Percentiles rank a stretch among this genome's conserved stretches.
phyloP scores from a whole-genome alignment of 2,797 vertebrate genomes.

The Spheniscus humboldti region DNA sequence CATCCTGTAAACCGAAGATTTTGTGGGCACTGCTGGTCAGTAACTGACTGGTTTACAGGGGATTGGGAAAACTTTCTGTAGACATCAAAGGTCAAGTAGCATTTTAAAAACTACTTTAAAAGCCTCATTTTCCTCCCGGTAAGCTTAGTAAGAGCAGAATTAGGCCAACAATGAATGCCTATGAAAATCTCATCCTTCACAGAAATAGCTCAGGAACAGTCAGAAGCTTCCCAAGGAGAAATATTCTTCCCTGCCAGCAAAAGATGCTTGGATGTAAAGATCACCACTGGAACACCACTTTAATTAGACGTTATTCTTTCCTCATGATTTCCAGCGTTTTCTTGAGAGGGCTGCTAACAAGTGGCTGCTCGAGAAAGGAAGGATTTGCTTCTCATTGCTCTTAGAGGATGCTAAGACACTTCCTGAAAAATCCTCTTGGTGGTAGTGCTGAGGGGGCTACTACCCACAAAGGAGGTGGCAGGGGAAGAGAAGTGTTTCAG shows the following conservation, averaged over 20 bases:
- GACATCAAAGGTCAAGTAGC: neutral
- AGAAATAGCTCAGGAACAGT: neutral
- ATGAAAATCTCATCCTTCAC: neutral
- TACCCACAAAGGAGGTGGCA: neutral
- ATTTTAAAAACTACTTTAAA: neutral
- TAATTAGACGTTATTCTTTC: neutral
- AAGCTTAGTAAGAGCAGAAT: neutral
- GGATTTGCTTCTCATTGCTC: neutral
- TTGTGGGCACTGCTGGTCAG: neutral
- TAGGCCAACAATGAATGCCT: neutral
- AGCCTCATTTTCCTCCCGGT: neutral
- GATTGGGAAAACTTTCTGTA: neutral
- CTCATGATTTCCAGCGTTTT: neutral
- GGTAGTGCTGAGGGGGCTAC: neutral
- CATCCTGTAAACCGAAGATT: neutral
- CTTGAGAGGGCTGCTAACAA: neutral
- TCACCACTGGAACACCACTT: neutral
- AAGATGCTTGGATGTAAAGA: neutral
- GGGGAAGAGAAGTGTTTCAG: neutral
- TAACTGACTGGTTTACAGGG: neutral
- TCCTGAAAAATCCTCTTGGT: neutral
- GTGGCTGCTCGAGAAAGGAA: neutral
- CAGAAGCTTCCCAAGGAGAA: neutral
- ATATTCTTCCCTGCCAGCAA: neutral
- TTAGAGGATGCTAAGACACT: neutral